Base-by-base conservation (phyloP, 64 coral and sea anemone species). In the Pocillopora damicornis region DNA sequence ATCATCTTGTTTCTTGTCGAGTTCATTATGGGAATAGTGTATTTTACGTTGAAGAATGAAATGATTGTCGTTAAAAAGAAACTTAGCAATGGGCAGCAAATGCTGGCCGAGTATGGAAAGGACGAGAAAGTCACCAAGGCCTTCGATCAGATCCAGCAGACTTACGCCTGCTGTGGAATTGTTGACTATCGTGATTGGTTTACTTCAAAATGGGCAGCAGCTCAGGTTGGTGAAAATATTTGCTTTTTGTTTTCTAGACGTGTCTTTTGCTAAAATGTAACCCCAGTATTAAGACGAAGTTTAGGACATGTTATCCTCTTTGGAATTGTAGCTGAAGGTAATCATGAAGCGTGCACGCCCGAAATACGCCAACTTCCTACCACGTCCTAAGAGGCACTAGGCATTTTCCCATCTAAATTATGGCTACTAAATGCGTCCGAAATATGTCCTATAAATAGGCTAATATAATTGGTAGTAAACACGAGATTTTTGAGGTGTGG, bases 131-230 rank as follows among this genome's bases (percentile, higher is more conserved):
- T 97, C 42, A 97, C 94, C 0, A 51, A 88, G 35, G 91, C 88
- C 11, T 62, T 97, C 60, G 94, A 97, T 73, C 78, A 80, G 17
- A 97, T 93, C 75, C 94, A 97, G 51, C 87, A 68, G 58, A 88
- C 72, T 22, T 97, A 88, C 61, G 91, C 81, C 9, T 97, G 94
- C 64, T 97, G 94, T 83, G 94, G 94, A 34, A 88, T 97, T 18
- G 69, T 88, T 77, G 94, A 97, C 63, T 97, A 90, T 61, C 82
- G 94, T 23, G 94, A 97, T 75, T 97, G 94, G 94, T 97, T 97
- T 79, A 93, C 88, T 23, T 97, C 94, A 64, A 88, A 88, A n/a
- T 97, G 94, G 94, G 91, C 79, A 23, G 88, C 88, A 64, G 76
- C 68, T 64, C 94, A 97, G 81, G 94, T 97, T 76, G 66, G 84